Percentiles rank a stretch among this genome's conserved stretches.
Conservation (phyloP, 2,888 invertebrate species). For the Hypercompe scribonia region DNA sequence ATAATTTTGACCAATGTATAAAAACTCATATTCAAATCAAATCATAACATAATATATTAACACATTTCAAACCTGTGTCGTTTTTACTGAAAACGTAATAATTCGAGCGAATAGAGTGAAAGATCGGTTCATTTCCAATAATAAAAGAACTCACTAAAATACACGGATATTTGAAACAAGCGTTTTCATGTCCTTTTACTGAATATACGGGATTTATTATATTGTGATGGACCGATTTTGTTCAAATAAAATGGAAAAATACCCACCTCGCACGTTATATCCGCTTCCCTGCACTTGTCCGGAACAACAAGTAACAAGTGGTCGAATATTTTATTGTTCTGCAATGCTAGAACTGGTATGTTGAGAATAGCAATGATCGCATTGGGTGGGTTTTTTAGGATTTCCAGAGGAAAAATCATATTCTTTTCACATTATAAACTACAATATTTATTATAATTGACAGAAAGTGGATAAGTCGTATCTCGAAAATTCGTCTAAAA, state of each 20-base stretch:
- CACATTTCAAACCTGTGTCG: neutral
- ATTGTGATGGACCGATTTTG: slow-evolving; percentile 27
- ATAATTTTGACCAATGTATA: neutral
- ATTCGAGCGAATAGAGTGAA: neutral
- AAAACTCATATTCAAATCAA: neutral
- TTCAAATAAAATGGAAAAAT: slow-evolving; percentile 17
- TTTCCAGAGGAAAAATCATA: neutral
- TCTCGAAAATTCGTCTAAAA: too few species aligned
- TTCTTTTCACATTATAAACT: neutral
- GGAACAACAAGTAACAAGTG: slow-evolving; percentile 53
- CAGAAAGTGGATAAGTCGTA: too few species aligned
- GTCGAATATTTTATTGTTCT: slow-evolving; percentile 37
- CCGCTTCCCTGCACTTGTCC: slow-evolving; percentile 57
- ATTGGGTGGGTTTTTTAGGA: neutral
- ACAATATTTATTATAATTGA: too few species aligned
- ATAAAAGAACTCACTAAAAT: neutral
- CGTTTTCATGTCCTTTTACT: slow-evolving; percentile 11
- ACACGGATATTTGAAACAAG: slow-evolving; percentile 8
- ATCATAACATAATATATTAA: neutral
- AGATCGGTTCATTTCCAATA: neutral
- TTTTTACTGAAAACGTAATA: neutral
- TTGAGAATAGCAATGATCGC: neutral
- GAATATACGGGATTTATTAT: slow-evolving; percentile 29
- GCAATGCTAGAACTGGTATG: slow-evolving; percentile 29
- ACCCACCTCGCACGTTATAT: slow-evolving; percentile 37